Percentiles rank a stretch among this genome's conserved stretches.
These are phyloP conservation scores for Tribolium freemani DNA, from an alignment of 2,888 invertebrate species.

Conservation along the genomic window DNA sequence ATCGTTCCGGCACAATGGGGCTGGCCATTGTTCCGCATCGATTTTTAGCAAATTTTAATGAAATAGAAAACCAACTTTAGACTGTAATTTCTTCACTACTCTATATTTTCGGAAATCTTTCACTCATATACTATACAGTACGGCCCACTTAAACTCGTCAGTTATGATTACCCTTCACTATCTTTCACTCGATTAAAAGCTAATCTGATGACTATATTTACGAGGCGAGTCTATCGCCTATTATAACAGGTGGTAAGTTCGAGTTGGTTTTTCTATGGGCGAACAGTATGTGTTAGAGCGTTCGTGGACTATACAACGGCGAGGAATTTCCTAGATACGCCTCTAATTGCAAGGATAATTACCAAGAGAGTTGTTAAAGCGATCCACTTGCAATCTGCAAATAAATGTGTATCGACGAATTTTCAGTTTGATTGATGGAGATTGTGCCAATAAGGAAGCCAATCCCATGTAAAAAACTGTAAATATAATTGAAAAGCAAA, in stretches of 20 bases:
- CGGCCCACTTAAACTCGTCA: slow-evolving; percentile 9
- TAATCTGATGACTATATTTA: slow-evolving; percentile 30
- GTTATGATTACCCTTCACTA: slow-evolving; percentile 19
- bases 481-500: background rate
- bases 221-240: background rate
- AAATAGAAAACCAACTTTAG: background rate
- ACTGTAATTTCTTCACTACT: too few species aligned
- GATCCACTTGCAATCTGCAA: slow-evolving; percentile 8
- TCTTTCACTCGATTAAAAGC: slow-evolving; percentile 27
- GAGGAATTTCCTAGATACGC: slow-evolving; percentile 32
- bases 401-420: slow-evolving; percentile 31
- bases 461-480: background rate
- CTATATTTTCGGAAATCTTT: background rate
- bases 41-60: background rate
- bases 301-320: background rate
- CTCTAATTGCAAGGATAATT: slow-evolving; percentile 34
- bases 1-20: slow-evolving; percentile 31
- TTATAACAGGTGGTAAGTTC: slow-evolving; percentile 21
- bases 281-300: background rate
- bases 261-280: background rate
- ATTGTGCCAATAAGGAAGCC: slow-evolving; percentile 31
- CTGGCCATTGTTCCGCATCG: slow-evolving; percentile 17
- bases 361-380: slow-evolving; percentile 20
- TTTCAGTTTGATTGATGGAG: slow-evolving; percentile 34
- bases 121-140: slow-evolving; percentile 2